Percentiles rank a stretch among this genome's conserved stretches.
phyloP scores from a whole-genome alignment of 1,140 invertebrate species.

The Halyomorpha halys region DNA sequence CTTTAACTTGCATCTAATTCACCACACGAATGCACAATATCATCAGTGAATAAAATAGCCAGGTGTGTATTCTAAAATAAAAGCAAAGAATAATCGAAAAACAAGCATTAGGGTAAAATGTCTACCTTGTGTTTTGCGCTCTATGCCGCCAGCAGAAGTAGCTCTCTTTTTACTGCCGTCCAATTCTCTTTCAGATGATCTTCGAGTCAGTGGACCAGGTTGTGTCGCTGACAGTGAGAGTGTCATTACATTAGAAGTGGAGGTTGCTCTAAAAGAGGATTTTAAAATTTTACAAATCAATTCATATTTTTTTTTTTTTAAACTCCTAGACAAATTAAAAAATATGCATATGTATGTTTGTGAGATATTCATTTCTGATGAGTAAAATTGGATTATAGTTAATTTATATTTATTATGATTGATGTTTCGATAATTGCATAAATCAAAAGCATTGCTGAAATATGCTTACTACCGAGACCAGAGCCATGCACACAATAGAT shows the following conservation, averaged over 20 bases:
- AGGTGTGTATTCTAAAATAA: not conserved
- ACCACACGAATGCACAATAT: too few species aligned
- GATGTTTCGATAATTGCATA: too few species aligned
- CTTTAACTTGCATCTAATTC: too few species aligned
- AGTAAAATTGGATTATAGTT: too few species aligned
- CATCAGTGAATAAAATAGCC: not conserved
- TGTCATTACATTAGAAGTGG: slow-evolving; percentile 68
- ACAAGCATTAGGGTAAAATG: slow-evolving; percentile 43
- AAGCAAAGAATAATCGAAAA: slow-evolving; percentile 21
- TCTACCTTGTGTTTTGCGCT: slow-evolving; percentile 50
- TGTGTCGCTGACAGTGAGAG: slow-evolving; percentile 40
- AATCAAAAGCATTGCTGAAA: too few species aligned
- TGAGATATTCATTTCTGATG: too few species aligned
- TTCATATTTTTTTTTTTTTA: too few species aligned
- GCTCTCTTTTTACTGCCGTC: slow-evolving; percentile 72
- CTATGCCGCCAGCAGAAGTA: slow-evolving; percentile 59
- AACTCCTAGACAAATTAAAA: too few species aligned
- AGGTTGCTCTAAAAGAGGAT: slow-evolving; percentile 55
- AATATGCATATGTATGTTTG: too few species aligned
- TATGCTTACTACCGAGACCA: too few species aligned
- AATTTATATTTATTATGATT: too few species aligned
- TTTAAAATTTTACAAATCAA: not conserved
- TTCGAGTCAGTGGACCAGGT: slow-evolving; percentile 58
- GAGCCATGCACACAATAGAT: too few species aligned
- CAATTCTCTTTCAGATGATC: slow-evolving; percentile 69